phyloP scores from a whole-genome alignment of 2,888 invertebrate species.

The Diadegma fenestrale region DNA sequence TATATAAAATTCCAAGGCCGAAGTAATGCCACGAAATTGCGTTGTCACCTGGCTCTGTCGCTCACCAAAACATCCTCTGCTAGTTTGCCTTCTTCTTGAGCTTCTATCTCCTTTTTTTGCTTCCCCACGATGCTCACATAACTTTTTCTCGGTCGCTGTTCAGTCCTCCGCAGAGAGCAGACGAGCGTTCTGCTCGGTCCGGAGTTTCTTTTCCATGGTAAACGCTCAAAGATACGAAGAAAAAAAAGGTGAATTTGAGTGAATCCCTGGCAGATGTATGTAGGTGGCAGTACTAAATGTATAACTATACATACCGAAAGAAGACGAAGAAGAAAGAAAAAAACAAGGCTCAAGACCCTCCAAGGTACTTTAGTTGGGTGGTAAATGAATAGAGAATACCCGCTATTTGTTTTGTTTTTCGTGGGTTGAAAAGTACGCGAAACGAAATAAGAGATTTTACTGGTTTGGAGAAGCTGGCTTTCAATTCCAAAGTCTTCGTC shows the following conservation, averaged over 20 bases:
- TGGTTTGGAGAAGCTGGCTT: constrained; percentile 11
- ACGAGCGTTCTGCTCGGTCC: constrained; percentile 37
- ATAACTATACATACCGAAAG: constrained; percentile 8
- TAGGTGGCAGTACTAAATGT: background rate
- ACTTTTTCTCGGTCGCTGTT: constrained; percentile 27
- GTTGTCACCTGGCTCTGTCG: constrained; percentile 75
- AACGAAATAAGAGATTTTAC: constrained; percentile 43
- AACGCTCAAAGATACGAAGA: constrained; percentile 57
- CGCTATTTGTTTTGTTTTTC: constrained; percentile 21
- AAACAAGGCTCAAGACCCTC: constrained; percentile 39
- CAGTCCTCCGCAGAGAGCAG: constrained; percentile 27
- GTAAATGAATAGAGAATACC: constrained; percentile 45
- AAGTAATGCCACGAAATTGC: constrained; percentile 75
- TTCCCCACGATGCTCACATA: constrained; percentile 24
- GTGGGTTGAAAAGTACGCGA: background rate
- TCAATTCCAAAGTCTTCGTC: constrained; percentile 41
- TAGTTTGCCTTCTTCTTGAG: constrained; percentile 24
- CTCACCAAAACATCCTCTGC: constrained; percentile 42
- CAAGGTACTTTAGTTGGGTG: constrained; percentile 51
- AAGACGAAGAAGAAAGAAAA: constrained; percentile 44
- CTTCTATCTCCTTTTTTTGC: constrained; percentile 38
- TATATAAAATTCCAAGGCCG: constrained; percentile 35
- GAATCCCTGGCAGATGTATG: constrained; percentile 56
- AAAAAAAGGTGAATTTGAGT: constrained; percentile 48
- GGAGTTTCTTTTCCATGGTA: constrained; percentile 41